Percentiles rank a stretch among this genome's conserved stretches.
Evolutionary conservation across 2,797 vertebrate genomes (phyloP).

Genomic region (Etheostoma perlongum): DNA sequence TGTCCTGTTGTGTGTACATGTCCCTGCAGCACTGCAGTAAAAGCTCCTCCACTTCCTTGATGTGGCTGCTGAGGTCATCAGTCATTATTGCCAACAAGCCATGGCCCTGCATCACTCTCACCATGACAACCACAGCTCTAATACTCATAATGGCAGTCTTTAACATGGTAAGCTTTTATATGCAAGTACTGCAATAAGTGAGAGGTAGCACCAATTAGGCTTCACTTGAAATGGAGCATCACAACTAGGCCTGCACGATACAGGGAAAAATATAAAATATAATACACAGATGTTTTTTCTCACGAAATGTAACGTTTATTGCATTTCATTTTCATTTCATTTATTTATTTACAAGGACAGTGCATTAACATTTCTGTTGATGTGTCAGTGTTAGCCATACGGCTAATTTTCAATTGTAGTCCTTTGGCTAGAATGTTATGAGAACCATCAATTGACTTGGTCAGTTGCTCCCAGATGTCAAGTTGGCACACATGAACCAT

Average conservation of each 20-base stretch:
- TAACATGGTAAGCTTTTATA: slow-evolving; percentile 91
- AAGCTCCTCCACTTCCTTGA: slow-evolving; percentile 87
- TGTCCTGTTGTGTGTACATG: slow-evolving; percentile 41
- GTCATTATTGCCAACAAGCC: slow-evolving; percentile 93
- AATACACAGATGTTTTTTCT: too few relatives aligned
- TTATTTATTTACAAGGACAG: too few relatives aligned
- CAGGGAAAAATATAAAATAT: too few relatives aligned
- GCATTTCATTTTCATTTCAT: too few relatives aligned
- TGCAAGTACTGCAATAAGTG: slow-evolving; percentile 13
- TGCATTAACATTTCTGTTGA: too few relatives aligned
- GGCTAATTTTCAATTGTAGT: too few relatives aligned
- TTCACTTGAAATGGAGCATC: slow-evolving; percentile 15
- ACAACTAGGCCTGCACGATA: neutral
- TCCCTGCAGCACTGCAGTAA: slow-evolving; percentile 91
- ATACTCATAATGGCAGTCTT: slow-evolving; percentile 93
- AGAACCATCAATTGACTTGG: too few relatives aligned
- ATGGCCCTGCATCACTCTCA: slow-evolving; percentile 92
- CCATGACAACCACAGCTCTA: slow-evolving; percentile 90
- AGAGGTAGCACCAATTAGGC: slow-evolving; percentile 17
- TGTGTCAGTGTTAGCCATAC: too few relatives aligned
- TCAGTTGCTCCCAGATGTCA: too few relatives aligned
- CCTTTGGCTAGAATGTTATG: too few relatives aligned
- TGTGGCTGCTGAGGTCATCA: slow-evolving; percentile 93
- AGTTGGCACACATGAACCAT: too few relatives aligned
- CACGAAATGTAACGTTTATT: too few relatives aligned